Base-by-base conservation (phyloP, 2,113 vertebrate genomes). In the Sylvilagus bachmani region DNA sequence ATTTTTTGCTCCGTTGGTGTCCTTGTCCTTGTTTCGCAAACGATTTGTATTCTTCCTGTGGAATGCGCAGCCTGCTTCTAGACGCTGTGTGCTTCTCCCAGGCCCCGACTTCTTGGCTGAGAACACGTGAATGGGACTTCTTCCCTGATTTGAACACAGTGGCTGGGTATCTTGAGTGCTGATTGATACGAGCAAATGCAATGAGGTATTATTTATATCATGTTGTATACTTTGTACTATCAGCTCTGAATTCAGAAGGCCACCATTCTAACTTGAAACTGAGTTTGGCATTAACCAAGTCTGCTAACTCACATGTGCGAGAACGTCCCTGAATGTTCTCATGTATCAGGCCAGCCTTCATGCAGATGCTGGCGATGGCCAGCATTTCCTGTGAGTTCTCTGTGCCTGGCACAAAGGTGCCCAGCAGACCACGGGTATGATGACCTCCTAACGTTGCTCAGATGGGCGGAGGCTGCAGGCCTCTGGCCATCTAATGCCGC, bases 101-200 rank as follows among this genome's bases (percentile, higher is more conserved):
- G 1, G n/a, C 13, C 29, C 2, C 7, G 24, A 51, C 25, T 61
- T 12, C 29, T 58, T 67, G 16, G 21, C 73, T 89, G 16, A 5
- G 8, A 31, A 31, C 2, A 38, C 6, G 22, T 16, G 62, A 71
- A 51, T 61, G 51, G 61, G 21, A 10, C 19, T 95, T 64, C n/a
- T 11, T 38, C 53, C 36, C 11, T 81, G 51, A 53, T 53, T 86
- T 9, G 87, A 38, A 17, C 33, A 2, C 33, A 24, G 13, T 16
- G 49, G 2, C 8, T 1, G 12, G 2, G 0, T 10, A 12, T 5
- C 11, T 22, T 9, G 5, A 1, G 31, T 1, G 2, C 19, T n/a
- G 51, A n/a, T 9, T 10, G 2, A 27, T 10, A 16, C 5, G 29
- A 89, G 6, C 44, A 49, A 2, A 79, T 2, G 21, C 13, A 27